These are phyloP conservation scores for Crotalus horridus DNA, from an alignment of 2,113 vertebrate species.

Conservation along the genomic window DNA sequence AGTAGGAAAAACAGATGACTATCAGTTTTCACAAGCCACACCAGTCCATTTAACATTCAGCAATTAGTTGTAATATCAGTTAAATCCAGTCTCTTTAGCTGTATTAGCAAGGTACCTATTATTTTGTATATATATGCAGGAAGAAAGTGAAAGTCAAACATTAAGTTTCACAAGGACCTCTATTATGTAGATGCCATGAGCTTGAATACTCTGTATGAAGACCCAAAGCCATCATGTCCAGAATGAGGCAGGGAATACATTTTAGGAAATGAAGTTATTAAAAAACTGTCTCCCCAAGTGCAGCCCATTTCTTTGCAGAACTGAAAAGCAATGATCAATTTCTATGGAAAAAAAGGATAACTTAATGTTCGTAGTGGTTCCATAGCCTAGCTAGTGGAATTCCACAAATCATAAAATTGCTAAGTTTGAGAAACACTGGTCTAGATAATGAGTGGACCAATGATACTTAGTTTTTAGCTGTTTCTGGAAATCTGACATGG, in stretches of 20 bases:
- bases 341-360: background rate
- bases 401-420: background rate
- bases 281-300: background rate
- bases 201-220: background rate
- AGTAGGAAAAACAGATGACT: background rate
- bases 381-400: background rate
- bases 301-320: background rate
- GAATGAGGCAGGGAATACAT: background rate
- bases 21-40: background rate
- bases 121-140: background rate
- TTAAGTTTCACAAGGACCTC: background rate
- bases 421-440: background rate
- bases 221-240: background rate
- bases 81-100: background rate
- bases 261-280: background rate
- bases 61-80: background rate
- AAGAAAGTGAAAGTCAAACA: background rate
- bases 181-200: background rate
- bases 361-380: background rate
- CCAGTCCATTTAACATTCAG: background rate
- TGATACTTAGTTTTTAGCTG: background rate
- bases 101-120: background rate
- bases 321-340: background rate
- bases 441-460: background rate
- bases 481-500: background rate